Percentiles rank a stretch among this genome's conserved stretches.
Evolutionary conservation across 2,797 vertebrate genomes (phyloP).

Genomic region (Anabacerthia variegaticeps): DNA sequence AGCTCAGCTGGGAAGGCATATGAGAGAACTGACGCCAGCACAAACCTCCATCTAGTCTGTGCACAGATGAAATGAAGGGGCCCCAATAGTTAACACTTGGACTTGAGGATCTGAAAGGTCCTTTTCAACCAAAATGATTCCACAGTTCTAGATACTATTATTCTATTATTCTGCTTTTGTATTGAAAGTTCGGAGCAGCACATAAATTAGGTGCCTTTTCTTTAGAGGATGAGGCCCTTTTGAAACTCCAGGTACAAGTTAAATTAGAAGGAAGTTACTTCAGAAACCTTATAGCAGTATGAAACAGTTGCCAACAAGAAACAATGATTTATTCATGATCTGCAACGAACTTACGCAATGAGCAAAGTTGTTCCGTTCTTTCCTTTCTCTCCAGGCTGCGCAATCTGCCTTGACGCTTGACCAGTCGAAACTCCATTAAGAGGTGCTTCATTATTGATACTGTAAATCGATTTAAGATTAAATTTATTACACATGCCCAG

Average conservation of each 20-base stretch:
- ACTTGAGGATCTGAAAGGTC: fast-evolving
- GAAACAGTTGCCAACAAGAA: slow-evolving; percentile 27
- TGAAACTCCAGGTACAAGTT: slow-evolving; percentile 59
- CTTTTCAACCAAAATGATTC: background rate
- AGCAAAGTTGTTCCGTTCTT: slow-evolving; percentile 37
- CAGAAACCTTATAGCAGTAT: slow-evolving; percentile 18
- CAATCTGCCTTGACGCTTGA: slow-evolving; percentile 32
- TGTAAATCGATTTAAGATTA: slow-evolving; percentile 66
- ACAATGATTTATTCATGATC: slow-evolving; percentile 66
- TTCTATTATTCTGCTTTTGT: background rate
- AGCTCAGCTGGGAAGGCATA: background rate
- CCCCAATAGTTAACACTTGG: fast-evolving
- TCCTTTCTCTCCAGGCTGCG: slow-evolving; percentile 15
- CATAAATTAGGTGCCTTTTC: slow-evolving; percentile 43
- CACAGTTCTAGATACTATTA: fast-evolving
- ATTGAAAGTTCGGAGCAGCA: slow-evolving; percentile 24
- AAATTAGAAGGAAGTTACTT: slow-evolving; percentile 48
- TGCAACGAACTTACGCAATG: slow-evolving; percentile 14
- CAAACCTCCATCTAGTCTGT: background rate
- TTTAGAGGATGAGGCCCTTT: slow-evolving; percentile 25
- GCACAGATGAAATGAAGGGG: too few species aligned
- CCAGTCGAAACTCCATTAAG: slow-evolving; percentile 64
- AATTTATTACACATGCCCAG: slow-evolving; percentile 58
- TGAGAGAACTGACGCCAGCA: fast-evolving
- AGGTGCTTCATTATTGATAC: slow-evolving; percentile 72